Percentiles rank a stretch among this genome's conserved stretches.
phyloP scores from a whole-genome alignment of 2,888 invertebrate species.

The Empis livida region DNA sequence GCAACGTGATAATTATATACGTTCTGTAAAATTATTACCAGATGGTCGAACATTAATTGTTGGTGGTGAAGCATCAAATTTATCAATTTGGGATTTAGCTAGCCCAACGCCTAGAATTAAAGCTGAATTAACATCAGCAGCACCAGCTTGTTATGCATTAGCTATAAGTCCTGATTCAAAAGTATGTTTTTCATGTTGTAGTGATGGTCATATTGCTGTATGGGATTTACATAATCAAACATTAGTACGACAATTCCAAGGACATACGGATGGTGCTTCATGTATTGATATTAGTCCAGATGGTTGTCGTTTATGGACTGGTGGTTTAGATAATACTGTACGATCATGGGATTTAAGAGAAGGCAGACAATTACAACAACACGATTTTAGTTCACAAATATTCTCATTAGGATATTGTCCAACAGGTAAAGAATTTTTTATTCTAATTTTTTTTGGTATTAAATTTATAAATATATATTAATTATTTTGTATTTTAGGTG shows the following conservation, averaged over 20 bases:
- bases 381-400: conserved; percentile 87
- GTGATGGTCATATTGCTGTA: conserved; percentile 94
- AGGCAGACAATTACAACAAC: conserved; percentile 85
- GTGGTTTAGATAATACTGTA: conserved; percentile 93
- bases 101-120: conserved; percentile 85
- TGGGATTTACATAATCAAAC: conserved; percentile 90
- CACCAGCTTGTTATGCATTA: conserved; percentile 95
- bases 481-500: conserved; percentile 41
- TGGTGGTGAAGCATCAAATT: conserved; percentile 89
- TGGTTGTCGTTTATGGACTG: conserved; percentile 81
- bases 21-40: conserved; percentile 86
- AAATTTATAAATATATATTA: background rate
- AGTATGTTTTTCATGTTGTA: conserved; percentile 97
- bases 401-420: conserved; percentile 86
- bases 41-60: conserved; percentile 91
- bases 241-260: conserved; percentile 84
- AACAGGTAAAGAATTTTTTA: conserved; percentile 42
- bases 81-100: conserved; percentile 92
- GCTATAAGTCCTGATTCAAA: conserved; percentile 95
- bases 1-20: conserved; percentile 93
- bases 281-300: conserved; percentile 95
- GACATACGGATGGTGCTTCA: conserved; percentile 95
- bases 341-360: conserved; percentile 92
- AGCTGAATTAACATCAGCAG: conserved; percentile 77
- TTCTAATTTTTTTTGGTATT: background rate